Base-by-base conservation (phyloP, 2,888 invertebrate genomes). In the Lasioglossum malachurum region DNA sequence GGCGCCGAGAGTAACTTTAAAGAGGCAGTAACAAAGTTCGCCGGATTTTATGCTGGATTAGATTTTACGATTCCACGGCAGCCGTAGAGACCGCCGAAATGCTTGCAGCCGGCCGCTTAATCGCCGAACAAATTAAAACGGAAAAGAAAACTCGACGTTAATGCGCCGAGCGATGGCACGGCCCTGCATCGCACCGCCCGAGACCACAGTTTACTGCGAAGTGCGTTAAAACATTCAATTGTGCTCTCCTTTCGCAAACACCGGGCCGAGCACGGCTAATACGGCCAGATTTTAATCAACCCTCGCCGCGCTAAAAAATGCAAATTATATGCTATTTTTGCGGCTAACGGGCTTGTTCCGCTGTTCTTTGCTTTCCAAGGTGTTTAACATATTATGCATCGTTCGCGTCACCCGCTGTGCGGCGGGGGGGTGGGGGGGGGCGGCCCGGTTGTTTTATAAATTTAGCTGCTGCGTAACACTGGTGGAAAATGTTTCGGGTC, bases 11-110 rank as follows among this genome's bases (percentile, higher is more conserved):
- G 72, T 75, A 84, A 88, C 77, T 91, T 91, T 87, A 87, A 90
- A 86, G 83, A 82, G 86, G 82, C 75, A 77, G 82, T 86, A 88
- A 85, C 84, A 72, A 86, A 91, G 81, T 91, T 91, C 72, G 71
- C 75, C 31, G 79, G 78, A 83, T 81, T 81, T 78, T 75, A 80
- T 71, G 74, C 71, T 71, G 78, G 86, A 91, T 91, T 88, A 90
- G 81, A 78, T 82, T 86, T 87, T 84, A 91, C 67, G 85, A 91
- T 87, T 87, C 77, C 72, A 31, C 8, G 49, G 64, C 64, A 35
- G 44, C 60, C 38, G 57, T 57, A 27, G 19, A 23, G 7, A 27
- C 35, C 69, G 12, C 71, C 46, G 60, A 72, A 86, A 78, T 38
- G 72, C 10, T 73, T 23, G 35, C 16, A 44, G 27, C 75, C 31